A percentile compares a stretch with the other conserved stretches of the same genome.
phyloP scores from a whole-genome alignment of 2,797 vertebrate species.

The Hapalemur alaotrensis region DNA sequence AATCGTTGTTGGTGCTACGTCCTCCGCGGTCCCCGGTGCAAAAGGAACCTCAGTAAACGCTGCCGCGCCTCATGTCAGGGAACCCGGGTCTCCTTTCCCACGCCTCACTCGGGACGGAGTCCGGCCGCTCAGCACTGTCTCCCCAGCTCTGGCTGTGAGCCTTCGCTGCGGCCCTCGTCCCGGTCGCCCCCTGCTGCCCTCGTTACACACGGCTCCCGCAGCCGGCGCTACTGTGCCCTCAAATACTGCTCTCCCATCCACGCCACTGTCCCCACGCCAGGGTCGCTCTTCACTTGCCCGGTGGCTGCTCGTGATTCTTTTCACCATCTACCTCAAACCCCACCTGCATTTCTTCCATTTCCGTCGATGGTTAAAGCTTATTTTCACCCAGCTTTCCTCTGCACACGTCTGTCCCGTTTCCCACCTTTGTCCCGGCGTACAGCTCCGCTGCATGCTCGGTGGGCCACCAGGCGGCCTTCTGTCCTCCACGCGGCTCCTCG shows the following conservation, averaged over 20 bases:
- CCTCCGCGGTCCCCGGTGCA: rapidly evolving
- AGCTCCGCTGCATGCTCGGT: not conserved
- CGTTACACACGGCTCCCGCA: no score
- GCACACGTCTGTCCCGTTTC: not conserved
- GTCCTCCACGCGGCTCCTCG: not conserved
- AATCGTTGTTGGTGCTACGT: rapidly evolving
- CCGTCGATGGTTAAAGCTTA: not conserved
- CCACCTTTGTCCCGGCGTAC: not conserved
- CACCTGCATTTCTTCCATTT: not conserved
- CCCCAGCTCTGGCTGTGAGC: not conserved
- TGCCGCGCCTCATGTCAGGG: not conserved
- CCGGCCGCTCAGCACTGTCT: not conserved
- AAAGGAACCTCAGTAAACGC: not conserved
- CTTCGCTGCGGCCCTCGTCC: not conserved
- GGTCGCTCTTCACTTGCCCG: not conserved
- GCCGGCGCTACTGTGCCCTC: no score
- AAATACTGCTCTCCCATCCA: rapidly evolving
- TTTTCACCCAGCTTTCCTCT: not conserved
- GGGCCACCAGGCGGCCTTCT: not conserved
- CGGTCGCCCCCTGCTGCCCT: not conserved
- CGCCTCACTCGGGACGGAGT: no score
- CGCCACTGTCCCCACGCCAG: not conserved
- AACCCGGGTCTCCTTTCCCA: not conserved
- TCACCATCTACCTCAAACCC: not conserved
- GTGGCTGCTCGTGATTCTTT: not conserved